These are phyloP conservation scores for Turdus rufiventris DNA, from an alignment of 2,113 vertebrate species.

Conservation along the genomic window DNA sequence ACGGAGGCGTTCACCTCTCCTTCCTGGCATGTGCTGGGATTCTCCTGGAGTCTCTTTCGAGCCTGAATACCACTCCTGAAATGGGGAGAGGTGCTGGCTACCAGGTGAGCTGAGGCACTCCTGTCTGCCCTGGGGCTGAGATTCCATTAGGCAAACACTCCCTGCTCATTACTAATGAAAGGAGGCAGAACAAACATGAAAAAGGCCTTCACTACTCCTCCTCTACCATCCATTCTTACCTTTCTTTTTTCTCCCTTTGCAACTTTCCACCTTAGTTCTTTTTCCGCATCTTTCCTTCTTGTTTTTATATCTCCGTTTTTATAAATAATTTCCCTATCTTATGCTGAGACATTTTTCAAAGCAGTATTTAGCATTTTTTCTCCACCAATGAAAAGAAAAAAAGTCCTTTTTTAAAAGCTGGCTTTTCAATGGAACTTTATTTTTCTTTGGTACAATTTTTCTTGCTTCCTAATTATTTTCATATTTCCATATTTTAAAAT, in stretches of 20 bases:
- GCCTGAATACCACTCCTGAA: neutral
- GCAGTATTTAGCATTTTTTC: neutral
- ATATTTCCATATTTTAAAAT: neutral
- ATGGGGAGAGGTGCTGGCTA: conserved; percentile 14
- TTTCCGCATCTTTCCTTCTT: neutral
- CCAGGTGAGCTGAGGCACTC: conserved; percentile 38
- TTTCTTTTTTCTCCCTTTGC: neutral
- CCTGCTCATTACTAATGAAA: neutral
- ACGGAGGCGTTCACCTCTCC: neutral
- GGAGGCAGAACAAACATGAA: neutral
- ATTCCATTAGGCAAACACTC: conserved; percentile 45
- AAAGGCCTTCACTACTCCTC: neutral
- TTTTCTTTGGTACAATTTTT: neutral
- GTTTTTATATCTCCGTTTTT: neutral
- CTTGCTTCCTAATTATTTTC: neutral
- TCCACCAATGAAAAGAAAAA: neutral
- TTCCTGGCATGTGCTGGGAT: neutral
- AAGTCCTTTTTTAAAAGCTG: neutral
- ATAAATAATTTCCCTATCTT: neutral
- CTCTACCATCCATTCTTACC: neutral
- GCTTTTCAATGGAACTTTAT: neutral
- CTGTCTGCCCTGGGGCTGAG: conserved; percentile 32
- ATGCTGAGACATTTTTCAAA: neutral
- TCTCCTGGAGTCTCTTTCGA: neutral
- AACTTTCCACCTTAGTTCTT: neutral